Percentiles rank a stretch among this genome's conserved stretches.
These are phyloP conservation scores for Ctenodactylus gundi DNA, from an alignment of 2,113 vertebrate species.

Conservation along the genomic window DNA sequence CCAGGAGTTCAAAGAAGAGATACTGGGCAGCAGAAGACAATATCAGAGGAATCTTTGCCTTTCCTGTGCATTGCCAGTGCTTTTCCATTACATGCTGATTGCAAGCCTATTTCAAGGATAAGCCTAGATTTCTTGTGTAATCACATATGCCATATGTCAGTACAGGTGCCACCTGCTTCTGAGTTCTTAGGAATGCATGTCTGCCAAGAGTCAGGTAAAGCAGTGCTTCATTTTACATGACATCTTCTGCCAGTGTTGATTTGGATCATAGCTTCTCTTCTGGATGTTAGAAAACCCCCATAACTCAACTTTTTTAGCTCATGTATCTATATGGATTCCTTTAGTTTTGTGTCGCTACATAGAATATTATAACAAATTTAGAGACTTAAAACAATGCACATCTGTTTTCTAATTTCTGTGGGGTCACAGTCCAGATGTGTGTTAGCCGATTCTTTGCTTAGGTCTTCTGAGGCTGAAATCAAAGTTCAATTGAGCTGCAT, in stretches of 20 bases:
- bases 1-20: background rate
- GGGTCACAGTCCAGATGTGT: background rate
- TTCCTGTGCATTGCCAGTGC: background rate
- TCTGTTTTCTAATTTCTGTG: background rate
- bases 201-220: background rate
- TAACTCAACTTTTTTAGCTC: background rate
- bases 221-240: background rate
- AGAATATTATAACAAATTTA: background rate
- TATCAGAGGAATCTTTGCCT: background rate
- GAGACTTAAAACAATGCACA: background rate
- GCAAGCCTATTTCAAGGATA: background rate
- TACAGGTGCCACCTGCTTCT: constrained; percentile 17
- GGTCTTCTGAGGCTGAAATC: background rate
- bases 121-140: background rate
- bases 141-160: background rate
- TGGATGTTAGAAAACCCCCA: background rate
- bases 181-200: background rate
- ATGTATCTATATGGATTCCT: background rate
- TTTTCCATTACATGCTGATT: background rate
- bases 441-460: background rate
- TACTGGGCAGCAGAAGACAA: background rate
- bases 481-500: background rate
- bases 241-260: background rate
- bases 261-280: background rate
- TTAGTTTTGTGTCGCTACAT: background rate